Evolutionary conservation across 1,140 invertebrate species (phyloP), one percentile per base, ranked within the genome.

Genomic region (Euura lappo): DNA sequence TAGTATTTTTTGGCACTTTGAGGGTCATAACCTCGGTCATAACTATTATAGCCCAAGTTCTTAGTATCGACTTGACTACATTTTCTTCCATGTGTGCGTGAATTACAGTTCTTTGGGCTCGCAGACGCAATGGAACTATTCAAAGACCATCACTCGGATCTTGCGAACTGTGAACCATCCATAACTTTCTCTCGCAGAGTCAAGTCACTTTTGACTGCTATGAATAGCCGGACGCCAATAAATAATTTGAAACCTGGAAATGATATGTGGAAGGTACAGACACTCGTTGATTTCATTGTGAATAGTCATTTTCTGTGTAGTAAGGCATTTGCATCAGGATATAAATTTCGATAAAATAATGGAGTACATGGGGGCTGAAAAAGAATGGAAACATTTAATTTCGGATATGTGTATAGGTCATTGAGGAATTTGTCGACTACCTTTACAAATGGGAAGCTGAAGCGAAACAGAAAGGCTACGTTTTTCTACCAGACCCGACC

Each of bases 31-130:
- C 11, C 11, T 51, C 11, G 47, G 6, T 51, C 11, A 7, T 51
- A 51, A 11, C 11, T 51, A 51, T 51, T 51, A 7, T 51, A 6
- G 6, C 6, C 6, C 6, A 11, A 51, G 47, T 7, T 51, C 11
- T 11, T 7, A 51, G 47, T 51, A 7, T 6, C 47, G 6, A 51
- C 11, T 6, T 7, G 11, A 51, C 6, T 51, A 51, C 11, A 51
- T 51, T n/a, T n/a, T n/a, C n/a, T n/a, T n/a, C n/a, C n/a, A n/a
- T n/a, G n/a, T n/a, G n/a, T n/a, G n/a, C 11, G 5, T 51, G 47
- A 5, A 11, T 51, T 51, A 51, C 47, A 74, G 73, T 74, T 74
- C 44, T 74, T 74, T 67, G 67, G 70, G 11, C 43, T 71, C 42
- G 45, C 44, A 45, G 45, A 71, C 11, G 69, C 47, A 2, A 51